Base-by-base conservation (phyloP, 1,140 invertebrate genomes). In the Zaprionus inermis region DNA sequence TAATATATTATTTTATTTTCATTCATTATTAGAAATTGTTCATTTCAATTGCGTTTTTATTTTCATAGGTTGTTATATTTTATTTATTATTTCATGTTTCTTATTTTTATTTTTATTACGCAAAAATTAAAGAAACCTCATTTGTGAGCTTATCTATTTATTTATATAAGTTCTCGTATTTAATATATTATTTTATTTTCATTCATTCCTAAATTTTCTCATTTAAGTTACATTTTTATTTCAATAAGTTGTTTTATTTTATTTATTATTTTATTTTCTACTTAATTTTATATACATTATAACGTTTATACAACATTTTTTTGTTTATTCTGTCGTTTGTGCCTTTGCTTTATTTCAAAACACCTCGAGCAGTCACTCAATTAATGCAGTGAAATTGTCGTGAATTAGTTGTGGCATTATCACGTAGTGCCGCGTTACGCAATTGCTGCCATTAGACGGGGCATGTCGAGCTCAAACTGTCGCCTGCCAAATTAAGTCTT, bases 401-500 rank as follows among this genome's bases (percentile, higher is more conserved):
- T 36, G 16, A 28, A 46, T 24, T 64, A 16, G 22, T 30, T 30
- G 51, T 38, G 30, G 32, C 4, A 38, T 69, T 69, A 60, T 20
- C 66, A 44, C 66, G 20, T n/a, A 34, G 18, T 7, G n/a, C 11
- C 44, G 30, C 3, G n/a, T 51, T 70, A 16, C 41, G 36, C 58
- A 75, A 72, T 72, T 44, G 55, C 12, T 52, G 20, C 46, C 34
- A 46, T 70, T 44, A 49, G 61, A 20, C 34, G 6, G 34, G n/a
- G 41, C 38, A 51, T 36, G 30, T n/a, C 36, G 11, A 20, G 32
- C 59, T 66, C 32, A 54, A 59, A 41, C 32, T 67, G 54, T 22
- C 67, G 54, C 22, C 67, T 68, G 57, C 57, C 54, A 66, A 68
- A 55, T 59, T 54, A 55, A 66, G 64, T 49, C 14, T 28, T 12